A percentile compares a stretch with the other conserved stretches of the same genome.
These are phyloP conservation scores for Carassius auratus DNA, from an alignment of 2,113 vertebrate species.

Conservation along the genomic window DNA sequence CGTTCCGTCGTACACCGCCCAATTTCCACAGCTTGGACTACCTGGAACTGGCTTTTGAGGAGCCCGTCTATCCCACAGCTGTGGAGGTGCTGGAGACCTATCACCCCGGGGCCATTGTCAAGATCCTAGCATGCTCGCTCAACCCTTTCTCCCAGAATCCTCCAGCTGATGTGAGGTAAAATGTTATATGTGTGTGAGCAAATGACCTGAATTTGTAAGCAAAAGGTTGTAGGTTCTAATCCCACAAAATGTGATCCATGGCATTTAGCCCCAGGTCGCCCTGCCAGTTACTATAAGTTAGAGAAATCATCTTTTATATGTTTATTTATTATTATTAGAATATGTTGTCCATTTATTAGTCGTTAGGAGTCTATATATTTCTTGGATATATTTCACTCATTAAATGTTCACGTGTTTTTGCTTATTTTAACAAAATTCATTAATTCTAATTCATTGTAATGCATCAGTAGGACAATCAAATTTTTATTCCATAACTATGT, in stretches of 20 bases:
- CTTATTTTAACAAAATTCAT: neutral
- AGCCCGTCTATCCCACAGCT: slow-evolving; percentile 93
- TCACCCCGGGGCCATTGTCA: slow-evolving; percentile 93
- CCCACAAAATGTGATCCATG: neutral
- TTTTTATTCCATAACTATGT: neutral
- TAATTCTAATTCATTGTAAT: neutral
- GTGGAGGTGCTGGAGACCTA: slow-evolving; percentile 96
- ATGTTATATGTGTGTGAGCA: neutral
- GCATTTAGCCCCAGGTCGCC: neutral
- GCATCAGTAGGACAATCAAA: neutral
- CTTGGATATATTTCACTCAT: neutral
- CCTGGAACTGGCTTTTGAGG: slow-evolving; percentile 94
- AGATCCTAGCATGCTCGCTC: slow-evolving; percentile 95
- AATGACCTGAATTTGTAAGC: neutral
- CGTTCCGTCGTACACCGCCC: slow-evolving; percentile 83
- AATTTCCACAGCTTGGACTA: slow-evolving; percentile 93
- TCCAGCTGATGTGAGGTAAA: slow-evolving; percentile 91
- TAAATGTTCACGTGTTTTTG: neutral
- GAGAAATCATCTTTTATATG: neutral
- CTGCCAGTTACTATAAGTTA: neutral
- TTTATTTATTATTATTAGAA: neutral
- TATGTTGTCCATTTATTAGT: no score
- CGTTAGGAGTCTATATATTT: no score
- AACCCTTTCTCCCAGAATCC: slow-evolving; percentile 93
- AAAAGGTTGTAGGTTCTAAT: neutral